Percentiles rank a stretch among this genome's conserved stretches.
These are phyloP conservation scores for Pandemis corylana DNA, from an alignment of 2,888 invertebrate species.

Conservation along the genomic window DNA sequence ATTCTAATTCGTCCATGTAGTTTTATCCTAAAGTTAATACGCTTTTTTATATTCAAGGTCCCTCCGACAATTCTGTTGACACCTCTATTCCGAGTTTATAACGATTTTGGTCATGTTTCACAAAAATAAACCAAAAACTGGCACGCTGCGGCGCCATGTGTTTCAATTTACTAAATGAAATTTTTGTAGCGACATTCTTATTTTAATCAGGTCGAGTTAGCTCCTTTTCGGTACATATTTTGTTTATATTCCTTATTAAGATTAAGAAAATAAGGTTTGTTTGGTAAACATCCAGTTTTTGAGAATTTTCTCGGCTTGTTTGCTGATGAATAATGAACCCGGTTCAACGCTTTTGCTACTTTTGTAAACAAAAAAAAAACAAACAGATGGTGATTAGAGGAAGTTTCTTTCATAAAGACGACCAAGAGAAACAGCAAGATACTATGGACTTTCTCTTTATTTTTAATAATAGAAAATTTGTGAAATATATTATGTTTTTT, in stretches of 20 bases:
- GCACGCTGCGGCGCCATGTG: neutral
- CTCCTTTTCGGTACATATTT: constrained; percentile 2
- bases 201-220: constrained; percentile 15
- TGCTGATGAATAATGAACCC: constrained; percentile 8
- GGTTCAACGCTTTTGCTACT: constrained; percentile 17
- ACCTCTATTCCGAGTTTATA: too few species aligned
- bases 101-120: neutral
- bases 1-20: too few species aligned
- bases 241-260: constrained; percentile 15
- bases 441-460: neutral
- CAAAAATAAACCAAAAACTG: neutral
- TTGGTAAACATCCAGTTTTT: constrained; percentile 18
- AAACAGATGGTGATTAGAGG: constrained; percentile 27
- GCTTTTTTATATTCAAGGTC: too few species aligned
- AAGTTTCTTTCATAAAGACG: constrained; percentile 8
- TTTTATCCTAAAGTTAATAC: too few species aligned
- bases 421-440: neutral
- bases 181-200: constrained; percentile 11
- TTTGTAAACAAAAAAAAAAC: constrained; percentile 9
- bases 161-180: neutral
- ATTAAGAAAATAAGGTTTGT: constrained; percentile 21
- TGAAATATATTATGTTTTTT: too few species aligned
- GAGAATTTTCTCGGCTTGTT: constrained; percentile 20
- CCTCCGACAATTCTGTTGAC: too few species aligned
- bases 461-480: neutral